Evolutionary conservation across 1,140 invertebrate genomes (phyloP), one percentile per base, ranked within the genome.

Genomic region (Trachelipus rathkii): DNA sequence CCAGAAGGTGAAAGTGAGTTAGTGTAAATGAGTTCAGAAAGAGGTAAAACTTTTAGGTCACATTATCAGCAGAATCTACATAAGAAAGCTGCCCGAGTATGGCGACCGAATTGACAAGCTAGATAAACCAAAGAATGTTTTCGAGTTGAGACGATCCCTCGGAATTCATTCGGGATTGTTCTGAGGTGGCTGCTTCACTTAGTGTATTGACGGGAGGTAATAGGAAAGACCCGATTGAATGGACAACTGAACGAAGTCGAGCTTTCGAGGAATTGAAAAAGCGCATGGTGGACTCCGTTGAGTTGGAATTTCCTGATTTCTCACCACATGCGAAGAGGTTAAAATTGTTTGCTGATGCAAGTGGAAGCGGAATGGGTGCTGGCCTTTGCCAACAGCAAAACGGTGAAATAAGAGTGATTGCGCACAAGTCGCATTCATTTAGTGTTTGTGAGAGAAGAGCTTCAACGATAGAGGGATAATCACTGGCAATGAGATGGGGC

Each of bases 221-320:
- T n/a, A 43, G 21, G 10, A 44, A 10, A 45, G 10, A 43, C 6
- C n/a, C 10, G 10, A 21, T 72, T 43, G 71, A 21, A n/a, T 72
- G 71, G 71, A 72, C 71, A 21, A 10, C 0, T 11, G 71, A 72
- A 10, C 9, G 0, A 11, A 15, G n/a, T 4, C 15, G 15, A 1
- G 19, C 71, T 24, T 72, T 72, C 44, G 71, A 72, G 6, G 33
- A 21, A 21, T 45, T 73, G n/a, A 73, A 73, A n/a, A 24, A 1
- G 4, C n/a, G 71, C 0, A 71, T 71, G 69, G 3, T 5, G 23
- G 3, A 15, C 23, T 23, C 23, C 0, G 13, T 71, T 13, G 69
- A 71, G 1, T 71, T 71, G 21, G 69, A 3, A 0, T 71, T 24
- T 23, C 69, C 10, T 71, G 69, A 71, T 71, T 71, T 44, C 9